Evolutionary conservation across 2,888 invertebrate species (phyloP).

Genomic region (Opisthograptis luteolata): DNA sequence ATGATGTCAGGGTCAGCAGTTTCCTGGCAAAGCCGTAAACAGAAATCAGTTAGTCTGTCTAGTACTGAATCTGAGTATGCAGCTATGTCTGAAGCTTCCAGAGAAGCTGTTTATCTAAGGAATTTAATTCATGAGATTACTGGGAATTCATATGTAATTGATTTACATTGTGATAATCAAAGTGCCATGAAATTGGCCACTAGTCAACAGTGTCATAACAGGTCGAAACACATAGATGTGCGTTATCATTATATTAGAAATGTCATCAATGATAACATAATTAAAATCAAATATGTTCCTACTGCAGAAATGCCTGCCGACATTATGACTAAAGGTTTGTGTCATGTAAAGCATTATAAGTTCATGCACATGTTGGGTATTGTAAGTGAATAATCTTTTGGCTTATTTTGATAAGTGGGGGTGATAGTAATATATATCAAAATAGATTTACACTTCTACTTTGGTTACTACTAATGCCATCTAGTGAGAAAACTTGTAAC

Average conservation of each 20-base stretch:
- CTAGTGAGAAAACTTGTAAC: too few species aligned
- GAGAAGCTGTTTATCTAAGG: too few species aligned
- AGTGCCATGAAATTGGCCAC: conserved; percentile 3
- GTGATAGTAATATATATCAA: too few species aligned
- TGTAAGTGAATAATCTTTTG: too few species aligned
- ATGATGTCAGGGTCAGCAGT: too few species aligned
- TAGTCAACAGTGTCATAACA: background rate
- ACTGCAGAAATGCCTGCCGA: background rate
- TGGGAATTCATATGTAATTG: background rate
- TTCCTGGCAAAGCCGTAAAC: too few species aligned
- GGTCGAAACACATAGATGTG: background rate
- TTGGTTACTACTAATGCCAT: too few species aligned
- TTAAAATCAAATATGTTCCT: background rate
- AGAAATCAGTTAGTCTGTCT: conserved; percentile 33
- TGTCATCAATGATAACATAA: background rate
- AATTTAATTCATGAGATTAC: too few species aligned
- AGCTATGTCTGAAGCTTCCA: too few species aligned
- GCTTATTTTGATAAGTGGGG: too few species aligned
- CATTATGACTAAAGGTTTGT: background rate
- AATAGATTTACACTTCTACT: too few species aligned
- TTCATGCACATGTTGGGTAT: background rate
- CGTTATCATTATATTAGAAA: background rate
- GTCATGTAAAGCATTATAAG: background rate
- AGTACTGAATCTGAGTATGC: too few species aligned
- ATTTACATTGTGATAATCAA: conserved; percentile 1